Conservation (phyloP, 1,140 invertebrate species). For the Listronotus bonariensis region DNA sequence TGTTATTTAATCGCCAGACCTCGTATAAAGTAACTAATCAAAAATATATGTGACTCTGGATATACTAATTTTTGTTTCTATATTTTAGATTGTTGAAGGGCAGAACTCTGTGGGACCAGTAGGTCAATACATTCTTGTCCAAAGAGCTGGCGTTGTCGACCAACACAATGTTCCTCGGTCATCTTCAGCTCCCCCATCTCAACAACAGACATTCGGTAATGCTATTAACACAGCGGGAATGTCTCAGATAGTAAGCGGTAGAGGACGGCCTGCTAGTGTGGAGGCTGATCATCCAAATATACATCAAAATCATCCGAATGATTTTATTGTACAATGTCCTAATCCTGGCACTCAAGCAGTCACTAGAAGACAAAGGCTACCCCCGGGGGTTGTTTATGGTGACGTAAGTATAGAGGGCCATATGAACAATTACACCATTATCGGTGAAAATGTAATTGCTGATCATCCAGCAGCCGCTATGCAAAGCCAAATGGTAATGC, state of each 20-base stretch:
- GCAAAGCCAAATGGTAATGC: constrained; percentile 45
- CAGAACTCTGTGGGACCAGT: constrained; percentile 50
- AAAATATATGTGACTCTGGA: no score
- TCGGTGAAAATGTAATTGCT: constrained; percentile 48
- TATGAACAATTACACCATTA: constrained; percentile 53
- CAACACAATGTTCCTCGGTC: constrained; percentile 71
- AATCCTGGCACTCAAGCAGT: constrained; percentile 57
- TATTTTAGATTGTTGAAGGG: constrained; percentile 55
- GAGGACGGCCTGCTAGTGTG: constrained; percentile 63
- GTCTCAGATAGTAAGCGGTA: constrained; percentile 51
- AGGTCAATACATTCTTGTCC: constrained; percentile 80
- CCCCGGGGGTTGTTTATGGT: constrained; percentile 58
- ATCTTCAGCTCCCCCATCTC: constrained; percentile 78
- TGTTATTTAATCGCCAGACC: no score
- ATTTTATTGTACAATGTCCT: constrained; percentile 52
- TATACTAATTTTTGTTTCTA: no score
- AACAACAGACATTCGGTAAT: constrained; percentile 57
- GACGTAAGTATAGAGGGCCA: constrained; percentile 52
- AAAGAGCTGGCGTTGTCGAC: constrained; percentile 70
- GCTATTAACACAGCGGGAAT: constrained; percentile 45
- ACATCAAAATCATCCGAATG: constrained; percentile 40
- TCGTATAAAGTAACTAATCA: no score
- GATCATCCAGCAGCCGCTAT: constrained; percentile 51
- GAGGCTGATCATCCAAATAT: constrained; percentile 57
- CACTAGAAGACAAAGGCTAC: constrained; percentile 52